Evolutionary conservation across 2,797 vertebrate genomes (phyloP), one percentile per base, ranked within the genome.

Genomic region (Sebastes trivittatus): DNA sequence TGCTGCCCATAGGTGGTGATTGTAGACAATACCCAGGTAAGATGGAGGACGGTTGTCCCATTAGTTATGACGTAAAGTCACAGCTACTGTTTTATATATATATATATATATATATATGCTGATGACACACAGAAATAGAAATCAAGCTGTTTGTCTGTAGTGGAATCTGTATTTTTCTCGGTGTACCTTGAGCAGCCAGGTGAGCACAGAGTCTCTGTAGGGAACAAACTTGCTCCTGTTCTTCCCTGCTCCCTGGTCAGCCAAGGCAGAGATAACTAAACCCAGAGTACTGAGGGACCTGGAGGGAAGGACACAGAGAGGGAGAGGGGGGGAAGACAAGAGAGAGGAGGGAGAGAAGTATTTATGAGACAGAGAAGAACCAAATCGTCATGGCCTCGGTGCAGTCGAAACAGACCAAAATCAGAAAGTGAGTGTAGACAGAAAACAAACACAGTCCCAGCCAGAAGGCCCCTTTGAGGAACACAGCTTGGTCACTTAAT

Each of bases 131-230:
- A 34, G 23, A 10, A 32, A 32, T 32, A 34, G 29, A 9, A 36
- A 36, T 36, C 4, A 11, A 1, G 4, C 32, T 7, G 52, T 20
- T 22, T 32, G 3, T 42, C 56, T 54, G 65, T 4, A 2, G 20
- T 30, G 55, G 13, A 52, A 22, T 25, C 16, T 32, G 11, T 4
- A 16, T 64, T 59, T 13, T 71, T 36, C 6, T 5, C 4, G 46
- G 59, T 10, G 34, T 92, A 96, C 97, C 93, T 97, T 98, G 67
- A 98, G 96, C 62, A 98, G 94, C 97, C 97, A 98, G 67, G 97
- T 98, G 81, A 98, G 97, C 64, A 97, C 97, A 0, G 97, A 98
- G 90, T 98, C 97, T 85, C 97, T 95, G 91, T 98, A 98, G 11
- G 97, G 97, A 89, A 98, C 97, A 94, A 98, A 98, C 90, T 98